Conservation (phyloP, 2,113 vertebrate genomes). For the Oceanites oceanicus region DNA sequence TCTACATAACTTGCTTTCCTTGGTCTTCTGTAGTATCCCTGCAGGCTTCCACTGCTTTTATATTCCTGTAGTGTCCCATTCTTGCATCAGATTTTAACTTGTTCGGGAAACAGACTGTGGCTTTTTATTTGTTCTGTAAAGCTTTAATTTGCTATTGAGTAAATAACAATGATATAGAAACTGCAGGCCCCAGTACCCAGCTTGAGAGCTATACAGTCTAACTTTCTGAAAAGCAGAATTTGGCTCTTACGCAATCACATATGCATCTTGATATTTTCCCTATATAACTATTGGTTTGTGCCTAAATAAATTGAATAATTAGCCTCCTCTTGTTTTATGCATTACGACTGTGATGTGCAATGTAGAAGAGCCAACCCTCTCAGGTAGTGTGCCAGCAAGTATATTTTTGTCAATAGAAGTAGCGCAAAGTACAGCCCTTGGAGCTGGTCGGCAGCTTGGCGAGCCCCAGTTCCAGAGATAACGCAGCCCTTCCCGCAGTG, state of each 20-base stretch:
- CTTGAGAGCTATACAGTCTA: background rate
- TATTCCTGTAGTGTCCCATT: background rate
- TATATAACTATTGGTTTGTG: conserved; percentile 1
- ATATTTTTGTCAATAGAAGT: background rate
- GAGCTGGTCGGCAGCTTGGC: background rate
- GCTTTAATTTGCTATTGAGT: conserved; percentile 41
- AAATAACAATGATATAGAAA: conserved; percentile 19
- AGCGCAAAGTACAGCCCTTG: background rate
- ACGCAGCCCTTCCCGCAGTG: background rate
- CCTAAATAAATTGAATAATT: conserved; percentile 46
- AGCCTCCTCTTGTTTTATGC: conserved; percentile 47
- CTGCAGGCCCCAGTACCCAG: background rate
- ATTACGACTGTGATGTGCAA: background rate
- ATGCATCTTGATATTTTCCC: conserved; percentile 30
- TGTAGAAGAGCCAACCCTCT: background rate
- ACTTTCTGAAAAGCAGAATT: background rate
- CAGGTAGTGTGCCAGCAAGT: background rate
- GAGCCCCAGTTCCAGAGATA: background rate
- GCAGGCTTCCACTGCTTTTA: background rate
- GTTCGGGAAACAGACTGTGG: background rate
- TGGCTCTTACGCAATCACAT: background rate
- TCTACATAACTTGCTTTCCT: background rate
- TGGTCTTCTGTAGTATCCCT: background rate
- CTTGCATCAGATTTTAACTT: conserved; percentile 5
- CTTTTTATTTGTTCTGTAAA: conserved; percentile 31